Conservation (phyloP, 1,140 invertebrate genomes). For the Scylla paramamosain region DNA sequence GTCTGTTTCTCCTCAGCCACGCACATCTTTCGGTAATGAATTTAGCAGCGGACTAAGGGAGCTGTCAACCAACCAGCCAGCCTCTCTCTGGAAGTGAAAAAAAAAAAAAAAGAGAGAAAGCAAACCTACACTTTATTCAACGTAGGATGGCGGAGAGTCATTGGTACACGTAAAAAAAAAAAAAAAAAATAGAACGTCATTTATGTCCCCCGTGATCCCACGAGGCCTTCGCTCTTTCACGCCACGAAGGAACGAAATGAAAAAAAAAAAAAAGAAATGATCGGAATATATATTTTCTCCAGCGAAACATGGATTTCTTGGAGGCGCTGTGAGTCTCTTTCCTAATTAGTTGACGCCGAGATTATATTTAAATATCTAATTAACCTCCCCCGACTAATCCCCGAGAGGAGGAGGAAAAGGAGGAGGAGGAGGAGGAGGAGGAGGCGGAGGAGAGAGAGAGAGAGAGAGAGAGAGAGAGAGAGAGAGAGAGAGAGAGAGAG, state of each 20-base stretch:
- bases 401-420: background rate
- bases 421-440: background rate
- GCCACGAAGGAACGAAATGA: background rate
- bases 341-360: background rate
- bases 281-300: background rate
- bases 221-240: background rate
- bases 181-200: background rate
- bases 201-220: background rate
- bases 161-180: background rate
- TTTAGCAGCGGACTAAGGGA: background rate
- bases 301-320: background rate
- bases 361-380: slow-evolving; percentile 25
- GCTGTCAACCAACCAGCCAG: too few species aligned
- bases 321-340: background rate
- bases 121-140: background rate
- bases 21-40: background rate
- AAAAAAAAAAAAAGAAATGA: background rate
- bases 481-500: too few species aligned
- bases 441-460: background rate
- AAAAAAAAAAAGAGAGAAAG: too few species aligned
- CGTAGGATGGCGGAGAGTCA: too few species aligned
- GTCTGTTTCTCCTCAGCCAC: background rate
- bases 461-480: too few species aligned
- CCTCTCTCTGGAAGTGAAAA: too few species aligned
- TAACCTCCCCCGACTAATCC: background rate